Conservation (phyloP, 2,888 invertebrate species). For the Chymomyza fuscimana region DNA sequence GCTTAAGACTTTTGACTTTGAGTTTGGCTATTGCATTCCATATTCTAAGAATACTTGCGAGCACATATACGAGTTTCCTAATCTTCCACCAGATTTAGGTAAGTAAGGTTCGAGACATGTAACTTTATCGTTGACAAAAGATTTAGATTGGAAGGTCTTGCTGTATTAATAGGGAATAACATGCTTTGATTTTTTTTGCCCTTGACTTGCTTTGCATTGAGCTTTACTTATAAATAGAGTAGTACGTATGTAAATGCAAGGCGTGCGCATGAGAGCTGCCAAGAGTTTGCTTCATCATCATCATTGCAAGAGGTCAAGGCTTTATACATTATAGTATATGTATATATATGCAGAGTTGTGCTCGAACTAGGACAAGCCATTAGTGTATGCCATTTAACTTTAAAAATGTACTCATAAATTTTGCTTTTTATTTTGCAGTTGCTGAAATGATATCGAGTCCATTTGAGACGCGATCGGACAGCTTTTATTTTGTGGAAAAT, state of each 20-base stretch:
- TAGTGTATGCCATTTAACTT: too few species aligned
- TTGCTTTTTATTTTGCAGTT: slow-evolving; percentile 84
- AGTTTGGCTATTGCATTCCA: slow-evolving; percentile 99
- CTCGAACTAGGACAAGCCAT: too few species aligned
- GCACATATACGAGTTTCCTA: slow-evolving; percentile 99
- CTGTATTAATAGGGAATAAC: too few species aligned
- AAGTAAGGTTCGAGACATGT: slow-evolving; percentile 76
- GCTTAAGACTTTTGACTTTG: slow-evolving; percentile 98
- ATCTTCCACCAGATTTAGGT: slow-evolving; percentile 92
- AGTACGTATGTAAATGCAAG: too few species aligned
- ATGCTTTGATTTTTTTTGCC: background rate
- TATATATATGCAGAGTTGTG: background rate
- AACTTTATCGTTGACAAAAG: background rate
- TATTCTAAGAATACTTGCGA: slow-evolving; percentile 98
- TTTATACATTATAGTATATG: too few species aligned
- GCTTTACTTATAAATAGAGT: background rate
- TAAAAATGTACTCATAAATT: background rate
- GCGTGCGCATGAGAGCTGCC: background rate
- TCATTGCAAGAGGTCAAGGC: too few species aligned
- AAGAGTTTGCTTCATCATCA: background rate
- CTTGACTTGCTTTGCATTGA: background rate
- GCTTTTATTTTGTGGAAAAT: slow-evolving; percentile 99
- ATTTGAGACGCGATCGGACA: slow-evolving; percentile 98
- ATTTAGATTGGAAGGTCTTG: too few species aligned
- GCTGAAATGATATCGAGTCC: slow-evolving; percentile 98